Base-by-base conservation (phyloP, 2,888 invertebrate genomes). In the Acronicta leporina region DNA sequence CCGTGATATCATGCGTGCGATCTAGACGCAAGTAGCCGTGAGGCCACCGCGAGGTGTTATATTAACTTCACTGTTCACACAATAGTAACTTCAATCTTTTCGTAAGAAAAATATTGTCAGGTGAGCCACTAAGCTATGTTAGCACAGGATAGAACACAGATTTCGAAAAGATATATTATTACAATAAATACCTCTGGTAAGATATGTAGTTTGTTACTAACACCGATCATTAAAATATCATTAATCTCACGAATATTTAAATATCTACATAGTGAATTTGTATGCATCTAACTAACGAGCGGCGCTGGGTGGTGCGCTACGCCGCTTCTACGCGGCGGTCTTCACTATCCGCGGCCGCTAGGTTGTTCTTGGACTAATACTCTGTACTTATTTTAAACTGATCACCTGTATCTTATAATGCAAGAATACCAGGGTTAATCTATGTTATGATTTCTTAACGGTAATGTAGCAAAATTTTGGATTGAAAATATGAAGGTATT, bases 81-180 rank as follows among this genome's bases (percentile, higher is more conserved):
- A 27, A 35, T 33, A 3, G 11, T 13, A 6, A 16, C 40, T 16
- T 51, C 13, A 54, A 62, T 43, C 47, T 35, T 38, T 27, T 30
- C 55, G 59, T 50, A 63, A 50, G 63, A 70, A 56, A 67, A 73
- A 86, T 92, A 92, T 92, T 92, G 92, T 92, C 92, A 87, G 83
- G 81, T 83, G 82, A 86, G 81, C 80, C 72, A 82, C 85, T 87
- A 88, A 86, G 86, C 88, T 89, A 88, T 71, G 83, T 86, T 77
- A 88, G 86, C 84, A 84, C 77, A 91, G 91, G 92, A 92, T 33
- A 92, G 94, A 92, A 91, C 92, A 92, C 84, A 92, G 88, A 90
- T 90, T 88, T 87, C 73, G 79, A 87, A 84, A 83, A 86, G 81
- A 83, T 84, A 81, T 79, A 63, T n/a, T 20, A 20, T 81, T 83